Base-by-base conservation (phyloP, 2,797 vertebrate species). In the Esox masquinongy region DNA sequence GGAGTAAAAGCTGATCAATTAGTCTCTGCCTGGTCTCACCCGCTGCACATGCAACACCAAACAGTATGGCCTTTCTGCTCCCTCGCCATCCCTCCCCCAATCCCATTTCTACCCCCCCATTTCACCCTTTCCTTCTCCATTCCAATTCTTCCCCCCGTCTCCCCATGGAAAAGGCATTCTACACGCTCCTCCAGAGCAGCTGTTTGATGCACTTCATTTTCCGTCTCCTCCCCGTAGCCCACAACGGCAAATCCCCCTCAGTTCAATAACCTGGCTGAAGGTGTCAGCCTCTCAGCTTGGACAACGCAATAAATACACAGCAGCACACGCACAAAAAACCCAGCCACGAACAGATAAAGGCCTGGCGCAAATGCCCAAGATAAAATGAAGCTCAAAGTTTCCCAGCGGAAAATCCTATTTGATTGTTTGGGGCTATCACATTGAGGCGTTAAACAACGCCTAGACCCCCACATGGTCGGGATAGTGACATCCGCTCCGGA, bases 1-100 rank as follows among this genome's bases (percentile, higher is more conserved):
- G 51, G 75, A 76, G 72, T 74, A 74, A 63, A 72, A 72, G 77
- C 34, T 78, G 76, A 81, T 80, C 73, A 78, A 79, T 76, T 77
- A 73, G 50, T 68, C 56, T 56, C 68, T 31, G 70, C 47, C 5
- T 36, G 34, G 74, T 72, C 76, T 73, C 77, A 49, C 49, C 29
- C 64, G 19, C 14, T 51, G 6, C 64, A 50, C 47, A 53, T 24
- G 9, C 19, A 70, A 26, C 53, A 22, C 79, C n/a, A 63, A 72
- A 53, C 24, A 4, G 68, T 51, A 66, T 61, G 81, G 80, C 84
- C 84, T 78, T 76, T 72, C 71, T 43, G 79, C 59, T 59, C 34
- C 53, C 56, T 22, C 53, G n/a, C 47, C 26, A 5, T 51, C 70
- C 29, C 24, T 24, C 31, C 53, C 39, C 2, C 8, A 34, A 29